Evolutionary conservation across 2,888 invertebrate species (phyloP).

Genomic region (Acronicta aceris): DNA sequence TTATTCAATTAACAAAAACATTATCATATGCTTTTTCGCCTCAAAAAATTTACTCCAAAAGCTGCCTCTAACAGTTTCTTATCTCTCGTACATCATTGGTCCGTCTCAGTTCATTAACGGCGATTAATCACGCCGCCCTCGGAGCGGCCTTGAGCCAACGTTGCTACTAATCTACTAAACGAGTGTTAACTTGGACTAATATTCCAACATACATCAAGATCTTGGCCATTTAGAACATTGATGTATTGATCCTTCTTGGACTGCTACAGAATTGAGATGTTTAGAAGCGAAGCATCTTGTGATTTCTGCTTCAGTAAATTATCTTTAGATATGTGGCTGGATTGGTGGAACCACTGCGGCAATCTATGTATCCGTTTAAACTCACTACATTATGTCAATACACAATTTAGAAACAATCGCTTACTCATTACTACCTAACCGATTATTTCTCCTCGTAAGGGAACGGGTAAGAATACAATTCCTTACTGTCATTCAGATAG

Average conservation of each 20-base stretch:
- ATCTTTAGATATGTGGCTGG: neutral
- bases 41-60: neutral
- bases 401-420: too few relatives aligned
- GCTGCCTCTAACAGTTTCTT: constrained; percentile 14
- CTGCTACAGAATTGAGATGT: constrained; percentile 23
- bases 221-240: constrained; percentile 46
- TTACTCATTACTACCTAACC: too few relatives aligned
- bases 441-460: too few relatives aligned
- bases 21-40: neutral
- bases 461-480: too few relatives aligned
- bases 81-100: constrained; percentile 46
- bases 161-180: constrained; percentile 62
- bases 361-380: too few relatives aligned
- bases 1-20: neutral
- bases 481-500: too few relatives aligned
- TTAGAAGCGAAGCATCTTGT: constrained; percentile 11
- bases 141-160: constrained; percentile 54
- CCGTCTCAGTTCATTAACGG: constrained; percentile 66
- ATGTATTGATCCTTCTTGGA: constrained; percentile 39
- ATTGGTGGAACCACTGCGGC: neutral
- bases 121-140: constrained; percentile 64
- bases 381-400: too few relatives aligned
- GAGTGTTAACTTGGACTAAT: constrained; percentile 64
- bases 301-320: neutral
- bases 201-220: constrained; percentile 57